Evolutionary conservation across 2,113 vertebrate genomes (phyloP).

Genomic region (Hippoglossus stenolepis): DNA sequence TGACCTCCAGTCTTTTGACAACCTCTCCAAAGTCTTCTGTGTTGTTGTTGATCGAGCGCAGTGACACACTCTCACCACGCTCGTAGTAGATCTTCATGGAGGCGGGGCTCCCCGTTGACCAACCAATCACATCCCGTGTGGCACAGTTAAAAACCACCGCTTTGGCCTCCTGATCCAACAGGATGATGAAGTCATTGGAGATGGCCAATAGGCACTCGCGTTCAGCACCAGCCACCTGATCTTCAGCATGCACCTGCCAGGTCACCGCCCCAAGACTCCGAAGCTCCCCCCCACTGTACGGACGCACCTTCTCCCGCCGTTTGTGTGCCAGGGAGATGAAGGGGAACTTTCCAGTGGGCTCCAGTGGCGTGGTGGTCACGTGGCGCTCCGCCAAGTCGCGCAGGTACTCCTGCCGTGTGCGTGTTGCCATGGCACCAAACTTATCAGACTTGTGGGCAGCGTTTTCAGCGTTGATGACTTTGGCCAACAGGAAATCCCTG

Average conservation of each 20-base stretch:
- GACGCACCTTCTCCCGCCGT: conserved; percentile 92
- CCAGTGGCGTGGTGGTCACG: conserved; percentile 93
- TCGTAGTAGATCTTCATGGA: conserved; percentile 96
- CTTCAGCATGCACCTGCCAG: conserved; percentile 92
- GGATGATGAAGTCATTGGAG: conserved; percentile 93
- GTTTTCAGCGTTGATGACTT: conserved; percentile 97
- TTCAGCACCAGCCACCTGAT: conserved; percentile 91
- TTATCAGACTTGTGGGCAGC: conserved; percentile 97
- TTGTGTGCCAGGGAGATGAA: conserved; percentile 97
- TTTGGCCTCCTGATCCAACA: conserved; percentile 93
- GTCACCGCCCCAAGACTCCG: conserved; percentile 91
- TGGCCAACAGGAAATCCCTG: conserved; percentile 96
- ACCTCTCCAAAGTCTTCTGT: conserved; percentile 95
- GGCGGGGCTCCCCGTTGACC: conserved; percentile 90
- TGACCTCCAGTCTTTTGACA: conserved; percentile 94
- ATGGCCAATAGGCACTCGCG: conserved; percentile 91
- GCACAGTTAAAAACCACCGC: conserved; percentile 94
- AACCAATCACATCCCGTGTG: conserved; percentile 94
- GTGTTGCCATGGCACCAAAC: conserved; percentile 95
- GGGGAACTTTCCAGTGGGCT: conserved; percentile 94
- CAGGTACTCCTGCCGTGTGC: conserved; percentile 95
- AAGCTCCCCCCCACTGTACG: conserved; percentile 91
- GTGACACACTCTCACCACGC: conserved; percentile 92
- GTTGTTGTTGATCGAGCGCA: conserved; percentile 91
- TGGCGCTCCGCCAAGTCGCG: conserved; percentile 96